Evolutionary conservation across 2,888 invertebrate genomes (phyloP).

Genomic region (Andrena bicolor): DNA sequence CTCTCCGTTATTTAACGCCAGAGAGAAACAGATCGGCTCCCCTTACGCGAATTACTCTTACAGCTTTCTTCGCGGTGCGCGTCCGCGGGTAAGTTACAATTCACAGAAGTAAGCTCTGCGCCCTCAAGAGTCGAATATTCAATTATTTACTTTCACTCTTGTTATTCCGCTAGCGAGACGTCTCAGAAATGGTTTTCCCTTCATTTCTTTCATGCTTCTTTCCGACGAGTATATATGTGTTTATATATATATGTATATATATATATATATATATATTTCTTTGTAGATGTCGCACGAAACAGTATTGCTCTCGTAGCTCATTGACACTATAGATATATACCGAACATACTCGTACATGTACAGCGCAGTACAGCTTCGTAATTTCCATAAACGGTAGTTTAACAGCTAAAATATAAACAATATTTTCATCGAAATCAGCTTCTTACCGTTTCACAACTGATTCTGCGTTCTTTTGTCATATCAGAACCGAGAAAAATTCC

Average conservation of each 20-base stretch:
- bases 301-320: slow-evolving; percentile 52
- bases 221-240: slow-evolving; percentile 35
- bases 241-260: background rate
- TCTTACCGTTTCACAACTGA: slow-evolving; percentile 46
- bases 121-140: slow-evolving; percentile 36
- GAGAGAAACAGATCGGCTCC: slow-evolving; percentile 39
- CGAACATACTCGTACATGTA: slow-evolving; percentile 52
- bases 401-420: slow-evolving; percentile 77
- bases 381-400: slow-evolving; percentile 64
- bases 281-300: slow-evolving; percentile 37
- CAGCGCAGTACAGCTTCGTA: slow-evolving; percentile 39
- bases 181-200: slow-evolving; percentile 10
- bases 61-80: slow-evolving; percentile 17
- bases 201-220: slow-evolving; percentile 17
- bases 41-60: slow-evolving; percentile 3
- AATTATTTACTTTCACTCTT: slow-evolving; percentile 62
- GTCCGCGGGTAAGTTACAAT: slow-evolving; percentile 17
- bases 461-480: slow-evolving; percentile 36
- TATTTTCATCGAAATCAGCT: slow-evolving; percentile 67
- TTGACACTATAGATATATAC: slow-evolving; percentile 51
- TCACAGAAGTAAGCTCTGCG: slow-evolving; percentile 22
- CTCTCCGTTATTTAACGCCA: slow-evolving; percentile 37
- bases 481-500: slow-evolving; percentile 59
- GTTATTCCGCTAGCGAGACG: slow-evolving; percentile 40
- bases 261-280: slow-evolving; percentile 16